Conservation (phyloP, 1,140 invertebrate species). For the Drosophila lowei region DNA sequence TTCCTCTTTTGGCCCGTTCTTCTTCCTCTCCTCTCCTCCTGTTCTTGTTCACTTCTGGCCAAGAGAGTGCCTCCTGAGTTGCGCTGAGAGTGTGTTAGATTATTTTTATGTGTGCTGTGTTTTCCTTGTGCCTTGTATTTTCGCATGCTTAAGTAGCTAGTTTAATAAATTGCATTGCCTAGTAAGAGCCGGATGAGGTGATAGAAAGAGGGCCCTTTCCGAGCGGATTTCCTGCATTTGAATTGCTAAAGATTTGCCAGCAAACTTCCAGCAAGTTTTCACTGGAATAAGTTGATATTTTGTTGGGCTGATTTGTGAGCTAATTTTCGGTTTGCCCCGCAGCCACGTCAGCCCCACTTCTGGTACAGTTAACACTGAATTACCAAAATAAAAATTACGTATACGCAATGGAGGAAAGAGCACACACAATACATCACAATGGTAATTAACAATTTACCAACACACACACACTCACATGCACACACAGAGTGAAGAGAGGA, state of each 20-base stretch:
- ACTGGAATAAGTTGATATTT: conserved; percentile 21
- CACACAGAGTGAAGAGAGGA: conserved; percentile 1
- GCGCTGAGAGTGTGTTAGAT: conserved; percentile 70
- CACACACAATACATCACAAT: conserved; percentile 52
- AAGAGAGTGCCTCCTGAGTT: conserved; percentile 56
- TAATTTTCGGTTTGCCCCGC: conserved; percentile 1
- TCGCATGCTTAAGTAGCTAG: conserved; percentile 76
- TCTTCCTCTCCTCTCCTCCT: neutral
- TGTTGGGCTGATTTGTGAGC: conserved; percentile 6
- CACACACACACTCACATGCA: conserved; percentile 6
- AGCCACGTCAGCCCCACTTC: neutral
- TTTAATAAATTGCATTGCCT: conserved; percentile 76
- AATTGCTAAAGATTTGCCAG: conserved; percentile 36
- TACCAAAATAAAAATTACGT: conserved; percentile 34
- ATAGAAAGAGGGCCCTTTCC: neutral
- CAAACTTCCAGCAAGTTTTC: conserved; percentile 20
- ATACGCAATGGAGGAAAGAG: conserved; percentile 21
- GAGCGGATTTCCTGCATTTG: conserved; percentile 32
- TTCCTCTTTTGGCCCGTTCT: conserved; percentile 12
- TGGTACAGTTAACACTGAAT: neutral
- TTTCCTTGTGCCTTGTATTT: conserved; percentile 60
- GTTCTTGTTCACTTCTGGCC: conserved; percentile 26
- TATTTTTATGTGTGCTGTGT: conserved; percentile 58
- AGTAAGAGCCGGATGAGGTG: neutral
- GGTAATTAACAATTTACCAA: conserved; percentile 69